Conservation (phyloP, 2,797 vertebrate genomes). For the Myioborus miniatus region DNA sequence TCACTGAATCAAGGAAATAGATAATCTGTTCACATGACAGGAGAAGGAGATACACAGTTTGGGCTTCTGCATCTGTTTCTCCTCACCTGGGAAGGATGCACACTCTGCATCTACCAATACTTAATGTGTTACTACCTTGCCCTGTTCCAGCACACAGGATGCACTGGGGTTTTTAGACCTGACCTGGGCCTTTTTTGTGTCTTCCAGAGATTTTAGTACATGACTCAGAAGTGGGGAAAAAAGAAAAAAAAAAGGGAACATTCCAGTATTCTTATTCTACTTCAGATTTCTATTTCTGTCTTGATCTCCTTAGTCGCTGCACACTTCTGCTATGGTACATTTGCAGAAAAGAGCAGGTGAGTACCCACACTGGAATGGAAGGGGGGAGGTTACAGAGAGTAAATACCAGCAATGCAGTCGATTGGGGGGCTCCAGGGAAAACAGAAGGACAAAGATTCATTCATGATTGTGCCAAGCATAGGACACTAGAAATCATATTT, state of each 20-base stretch:
- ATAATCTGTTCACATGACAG: not conserved
- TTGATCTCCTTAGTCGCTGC: not conserved
- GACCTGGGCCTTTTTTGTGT: not conserved
- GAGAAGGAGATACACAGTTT: not conserved
- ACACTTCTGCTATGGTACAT: not conserved
- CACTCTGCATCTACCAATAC: not conserved
- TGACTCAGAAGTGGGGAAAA: rapidly evolving
- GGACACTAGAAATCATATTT: not conserved
- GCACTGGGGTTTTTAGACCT: not conserved
- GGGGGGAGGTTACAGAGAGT: not conserved
- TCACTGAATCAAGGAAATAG: not conserved
- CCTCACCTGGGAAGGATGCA: not conserved
- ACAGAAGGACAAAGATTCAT: not conserved
- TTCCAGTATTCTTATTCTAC: not conserved
- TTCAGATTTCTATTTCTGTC: not conserved
- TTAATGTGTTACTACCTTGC: not conserved
- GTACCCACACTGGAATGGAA: not conserved
- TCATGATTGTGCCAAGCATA: not conserved
- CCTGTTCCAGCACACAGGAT: not conserved
- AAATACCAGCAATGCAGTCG: not conserved
- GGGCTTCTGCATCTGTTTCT: not conserved
- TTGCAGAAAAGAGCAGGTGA: not conserved
- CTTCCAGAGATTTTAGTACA: not conserved
- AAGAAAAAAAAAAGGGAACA: not conserved
- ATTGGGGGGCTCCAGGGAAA: not conserved